These are phyloP conservation scores for Dorcus hopei DNA, from an alignment of 2,888 invertebrate genomes.

Conservation along the genomic window DNA sequence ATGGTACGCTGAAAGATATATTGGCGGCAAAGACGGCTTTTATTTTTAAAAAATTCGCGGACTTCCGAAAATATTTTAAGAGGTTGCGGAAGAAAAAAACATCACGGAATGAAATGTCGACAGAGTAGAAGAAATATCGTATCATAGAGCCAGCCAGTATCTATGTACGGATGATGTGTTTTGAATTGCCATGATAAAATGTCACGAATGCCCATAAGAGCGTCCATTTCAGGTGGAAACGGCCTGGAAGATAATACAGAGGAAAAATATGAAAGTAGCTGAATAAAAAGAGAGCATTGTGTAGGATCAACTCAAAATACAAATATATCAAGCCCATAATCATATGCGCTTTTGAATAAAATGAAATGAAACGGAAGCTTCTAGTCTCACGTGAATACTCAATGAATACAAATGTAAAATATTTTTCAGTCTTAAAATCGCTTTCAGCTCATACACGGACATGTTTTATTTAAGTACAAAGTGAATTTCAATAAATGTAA, in stretches of 20 bases:
- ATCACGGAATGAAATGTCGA: too few species aligned
- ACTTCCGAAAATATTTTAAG: background rate
- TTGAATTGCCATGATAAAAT: conserved; percentile 49
- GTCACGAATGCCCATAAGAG: conserved; percentile 46
- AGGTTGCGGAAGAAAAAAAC: background rate
- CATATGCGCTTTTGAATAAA: conserved; percentile 16
- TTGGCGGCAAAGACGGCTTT: too few species aligned
- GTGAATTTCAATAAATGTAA: too few species aligned
- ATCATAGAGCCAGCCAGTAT: conserved; percentile 32
- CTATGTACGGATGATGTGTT: conserved; percentile 49
- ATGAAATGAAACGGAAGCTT: conserved; percentile 19
- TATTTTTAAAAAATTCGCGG: background rate
- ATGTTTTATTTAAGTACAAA: too few species aligned
- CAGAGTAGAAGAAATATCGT: conserved; percentile 2
- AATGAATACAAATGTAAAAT: too few species aligned
- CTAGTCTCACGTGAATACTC: conserved; percentile 2
- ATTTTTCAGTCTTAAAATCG: too few species aligned
- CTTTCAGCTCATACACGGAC: too few species aligned
- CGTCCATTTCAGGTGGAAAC: conserved; percentile 51
- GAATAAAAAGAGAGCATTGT: conserved; percentile 14
- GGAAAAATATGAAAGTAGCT: conserved; percentile 12
- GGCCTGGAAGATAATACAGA: conserved; percentile 49
- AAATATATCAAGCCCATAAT: conserved; percentile 17
- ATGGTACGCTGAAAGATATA: too few species aligned
- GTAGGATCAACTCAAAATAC: conserved; percentile 12